These are phyloP conservation scores for Drosophila monieri DNA, from an alignment of 2,888 invertebrate species.

Conservation along the genomic window DNA sequence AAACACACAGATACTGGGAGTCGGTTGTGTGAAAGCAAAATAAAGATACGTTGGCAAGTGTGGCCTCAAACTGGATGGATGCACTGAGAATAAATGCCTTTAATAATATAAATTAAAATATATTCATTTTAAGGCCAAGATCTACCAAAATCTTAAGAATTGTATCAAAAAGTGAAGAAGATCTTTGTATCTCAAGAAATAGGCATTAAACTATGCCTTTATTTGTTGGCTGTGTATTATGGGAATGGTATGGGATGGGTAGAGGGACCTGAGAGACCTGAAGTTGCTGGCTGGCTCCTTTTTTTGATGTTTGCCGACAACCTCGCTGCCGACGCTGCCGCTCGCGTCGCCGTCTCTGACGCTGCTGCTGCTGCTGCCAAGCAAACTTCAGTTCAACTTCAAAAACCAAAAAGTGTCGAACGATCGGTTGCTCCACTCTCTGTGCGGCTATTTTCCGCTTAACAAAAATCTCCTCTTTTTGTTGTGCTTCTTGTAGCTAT, in stretches of 20 bases:
- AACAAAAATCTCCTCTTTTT: conserved; percentile 66
- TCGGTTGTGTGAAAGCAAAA: conserved; percentile 68
- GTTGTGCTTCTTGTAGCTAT: conserved; percentile 25
- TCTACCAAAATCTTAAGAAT: no score
- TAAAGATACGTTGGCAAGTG: conserved; percentile 78
- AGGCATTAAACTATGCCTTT: no score
- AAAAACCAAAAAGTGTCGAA: conserved; percentile 76
- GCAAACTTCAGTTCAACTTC: conserved; percentile 50
- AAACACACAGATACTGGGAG: conserved; percentile 33
- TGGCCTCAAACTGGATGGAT: conserved; percentile 47
- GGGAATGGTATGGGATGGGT: conserved; percentile 32
- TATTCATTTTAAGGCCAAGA: no score
- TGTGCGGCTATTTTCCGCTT: conserved; percentile 75
- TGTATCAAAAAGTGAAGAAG: no score
- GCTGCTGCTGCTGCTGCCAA: conserved; percentile 46
- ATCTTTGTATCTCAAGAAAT: no score
- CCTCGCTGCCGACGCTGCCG: conserved; percentile 50
- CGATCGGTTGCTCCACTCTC: conserved; percentile 69
- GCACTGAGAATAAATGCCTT: not conserved
- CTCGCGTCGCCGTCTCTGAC: conserved; percentile 27
- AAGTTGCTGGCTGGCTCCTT: conserved; percentile 66
- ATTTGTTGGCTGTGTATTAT: not conserved
- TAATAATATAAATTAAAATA: not conserved
- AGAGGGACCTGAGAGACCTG: conserved; percentile 56
- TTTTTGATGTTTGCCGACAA: conserved; percentile 74